Evolutionary conservation across 2,797 vertebrate species (phyloP), one percentile per base, ranked within the genome.

Genomic region (Oophaga sylvatica): DNA sequence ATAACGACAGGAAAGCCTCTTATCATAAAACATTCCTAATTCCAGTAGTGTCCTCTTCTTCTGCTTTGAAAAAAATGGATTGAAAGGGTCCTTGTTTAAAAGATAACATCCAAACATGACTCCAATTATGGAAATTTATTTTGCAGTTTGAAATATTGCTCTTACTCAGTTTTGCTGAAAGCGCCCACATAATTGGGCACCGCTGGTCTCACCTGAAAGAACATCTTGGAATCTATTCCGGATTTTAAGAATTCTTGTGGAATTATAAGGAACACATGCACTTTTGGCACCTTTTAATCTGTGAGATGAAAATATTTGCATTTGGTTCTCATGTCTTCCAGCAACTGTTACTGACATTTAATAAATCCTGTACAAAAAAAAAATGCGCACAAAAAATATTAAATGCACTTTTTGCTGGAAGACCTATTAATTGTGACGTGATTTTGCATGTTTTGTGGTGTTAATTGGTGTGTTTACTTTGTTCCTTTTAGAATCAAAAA

Each of bases 401-500:
- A 86, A 62, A 84, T 0, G 0, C 9, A 77, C 57, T 19, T 87
- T 87, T 31, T 67, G 87, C 67, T 86, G 85, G 60, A 90, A 86
- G 73, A 73, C 71, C 78, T 87, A 90, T 70, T 16, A 0, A 77
- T 15, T 0, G 3, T 83, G 45, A 79, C 81, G 41, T 80, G 68
- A 83, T 87, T 84, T 1, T 10, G 90, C 88, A 17, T 82, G 73
- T 68, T 62, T 84, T 86, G 48, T 89, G 57, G 87, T 81, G 0
- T 91, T 91, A 92, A 91, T 22, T 29, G 85, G 87, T 84, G 85
- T 90, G 91, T 93, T 93, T 94, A 90, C 93, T 93, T 92, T 91
- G 92, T 94, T 91, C 68, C 91, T 95, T 53, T 91, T 96, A 96
- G 96, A 96, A 90, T 94, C 92, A 93, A 94, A 93, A 92, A 91